Evolutionary conservation across 2,797 vertebrate genomes (phyloP).

Genomic region (Acipenser ruthenus): DNA sequence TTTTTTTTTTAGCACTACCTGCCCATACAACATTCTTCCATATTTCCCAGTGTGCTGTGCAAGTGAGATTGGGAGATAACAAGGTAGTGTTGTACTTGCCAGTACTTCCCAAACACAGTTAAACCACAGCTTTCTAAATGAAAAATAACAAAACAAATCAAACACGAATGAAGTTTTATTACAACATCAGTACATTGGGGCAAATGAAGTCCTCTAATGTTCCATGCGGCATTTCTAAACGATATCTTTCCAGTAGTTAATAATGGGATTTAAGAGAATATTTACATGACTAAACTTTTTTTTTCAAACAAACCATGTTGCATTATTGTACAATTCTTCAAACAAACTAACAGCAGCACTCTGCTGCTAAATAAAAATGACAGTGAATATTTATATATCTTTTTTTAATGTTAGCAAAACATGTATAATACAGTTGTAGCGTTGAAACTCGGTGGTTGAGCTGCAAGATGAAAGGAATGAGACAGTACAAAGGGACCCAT

Average conservation of each 20-base stretch:
- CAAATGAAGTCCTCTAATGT: background rate
- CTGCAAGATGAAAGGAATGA: constrained; percentile 53
- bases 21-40: no score
- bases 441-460: constrained; percentile 21
- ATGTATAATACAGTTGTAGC: background rate
- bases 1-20: no score
- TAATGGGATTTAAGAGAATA: constrained; percentile 2
- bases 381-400: constrained; percentile 43
- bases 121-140: background rate
- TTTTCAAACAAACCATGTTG: constrained; percentile 25
- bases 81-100: no score
- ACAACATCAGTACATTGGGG: constrained; percentile 3
- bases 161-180: constrained; percentile 21
- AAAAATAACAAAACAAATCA: constrained; percentile 28
- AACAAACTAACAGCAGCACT: constrained; percentile 32
- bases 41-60: no score
- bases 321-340: constrained; percentile 43
- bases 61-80: no score
- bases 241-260: background rate
- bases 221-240: no score
- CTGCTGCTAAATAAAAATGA: constrained; percentile 33
- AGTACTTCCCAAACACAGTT: background rate
- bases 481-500: constrained; percentile 27
- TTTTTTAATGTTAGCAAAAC: constrained; percentile 26
- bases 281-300: constrained; percentile 8